These are phyloP conservation scores for Taenaris catops DNA, from an alignment of 2,888 invertebrate genomes.

Conservation along the genomic window DNA sequence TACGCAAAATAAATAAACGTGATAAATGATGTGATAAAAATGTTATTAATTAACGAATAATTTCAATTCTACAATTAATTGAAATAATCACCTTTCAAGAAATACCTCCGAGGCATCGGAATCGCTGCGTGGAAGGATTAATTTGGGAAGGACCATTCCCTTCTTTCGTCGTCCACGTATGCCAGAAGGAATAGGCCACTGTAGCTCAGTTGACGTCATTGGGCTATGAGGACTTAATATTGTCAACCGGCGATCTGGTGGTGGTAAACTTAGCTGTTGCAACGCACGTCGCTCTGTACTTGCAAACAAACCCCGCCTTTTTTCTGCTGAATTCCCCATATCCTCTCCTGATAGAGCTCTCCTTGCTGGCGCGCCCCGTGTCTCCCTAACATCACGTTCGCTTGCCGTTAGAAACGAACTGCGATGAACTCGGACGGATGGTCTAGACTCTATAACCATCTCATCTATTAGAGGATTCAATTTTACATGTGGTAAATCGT, in stretches of 20 bases:
- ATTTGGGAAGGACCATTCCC: conserved; percentile 86
- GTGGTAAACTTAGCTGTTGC: conserved; percentile 85
- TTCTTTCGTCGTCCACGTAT: conserved; percentile 84
- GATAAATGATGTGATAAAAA: too few relatives aligned
- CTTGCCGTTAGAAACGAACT: conserved; percentile 83
- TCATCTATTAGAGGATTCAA: too few relatives aligned
- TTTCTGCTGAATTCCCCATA: conserved; percentile 81
- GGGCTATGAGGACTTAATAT: conserved; percentile 91
- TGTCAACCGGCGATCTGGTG: conserved; percentile 84
- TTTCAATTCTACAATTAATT: conserved; percentile 3
- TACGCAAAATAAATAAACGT: too few relatives aligned
- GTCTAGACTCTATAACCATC: too few relatives aligned
- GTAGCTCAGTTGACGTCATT: conserved; percentile 82
- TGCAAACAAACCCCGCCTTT: conserved; percentile 83
- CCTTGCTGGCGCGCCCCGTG: conserved; percentile 81
- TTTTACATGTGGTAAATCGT: too few relatives aligned
- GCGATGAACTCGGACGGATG: conserved; percentile 70
- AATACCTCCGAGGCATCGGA: conserved; percentile 85
- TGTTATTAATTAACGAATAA: too few relatives aligned
- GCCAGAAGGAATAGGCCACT: conserved; percentile 79
- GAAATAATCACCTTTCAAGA: conserved; percentile 74
- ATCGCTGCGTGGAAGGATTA: conserved; percentile 87
- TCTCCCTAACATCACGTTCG: conserved; percentile 83
- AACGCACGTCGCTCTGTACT: conserved; percentile 82
- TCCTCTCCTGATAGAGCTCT: conserved; percentile 83